Conservation (phyloP, 2,113 vertebrate species). For the Probosciger aterrimus region DNA sequence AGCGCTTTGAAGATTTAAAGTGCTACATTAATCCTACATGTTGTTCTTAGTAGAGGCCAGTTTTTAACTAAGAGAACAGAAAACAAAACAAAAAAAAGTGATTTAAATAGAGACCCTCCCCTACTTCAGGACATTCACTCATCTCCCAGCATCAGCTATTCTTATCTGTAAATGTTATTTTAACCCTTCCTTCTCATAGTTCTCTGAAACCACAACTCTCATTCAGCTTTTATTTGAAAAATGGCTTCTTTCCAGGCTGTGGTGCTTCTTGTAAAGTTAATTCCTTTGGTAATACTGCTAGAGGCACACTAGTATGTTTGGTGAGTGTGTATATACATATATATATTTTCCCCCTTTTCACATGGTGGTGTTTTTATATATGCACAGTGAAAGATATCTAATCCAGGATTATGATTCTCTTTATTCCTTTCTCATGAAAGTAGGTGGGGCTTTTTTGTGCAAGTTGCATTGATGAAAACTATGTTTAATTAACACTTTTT, state of each 20-base stretch:
- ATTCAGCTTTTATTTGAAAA: slow-evolving; percentile 26
- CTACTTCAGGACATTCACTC: slow-evolving; percentile 50
- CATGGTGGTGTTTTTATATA: slow-evolving; percentile 54
- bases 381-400: slow-evolving; percentile 62
- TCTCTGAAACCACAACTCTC: slow-evolving; percentile 51
- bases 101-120: slow-evolving; percentile 53
- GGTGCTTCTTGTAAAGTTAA: slow-evolving; percentile 58
- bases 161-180: slow-evolving; percentile 61
- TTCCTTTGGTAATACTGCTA: slow-evolving; percentile 52
- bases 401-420: slow-evolving; percentile 65
- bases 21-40: slow-evolving; percentile 36
- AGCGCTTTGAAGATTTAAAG: slow-evolving; percentile 53
- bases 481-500: slow-evolving; percentile 48
- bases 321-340: slow-evolving; percentile 30
- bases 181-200: slow-evolving; percentile 57
- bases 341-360: slow-evolving; percentile 58
- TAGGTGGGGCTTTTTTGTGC: slow-evolving; percentile 46
- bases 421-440: slow-evolving; percentile 65
- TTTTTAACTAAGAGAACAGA: not conserved
- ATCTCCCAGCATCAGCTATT: slow-evolving; percentile 32
- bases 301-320: slow-evolving; percentile 47
- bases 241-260: slow-evolving; percentile 29
- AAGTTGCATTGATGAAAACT: slow-evolving; percentile 31
- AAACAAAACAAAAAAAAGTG: not conserved
- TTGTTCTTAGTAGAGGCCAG: not conserved